phyloP scores from a whole-genome alignment of 2,888 invertebrate species.

The Torymus tubicola region DNA sequence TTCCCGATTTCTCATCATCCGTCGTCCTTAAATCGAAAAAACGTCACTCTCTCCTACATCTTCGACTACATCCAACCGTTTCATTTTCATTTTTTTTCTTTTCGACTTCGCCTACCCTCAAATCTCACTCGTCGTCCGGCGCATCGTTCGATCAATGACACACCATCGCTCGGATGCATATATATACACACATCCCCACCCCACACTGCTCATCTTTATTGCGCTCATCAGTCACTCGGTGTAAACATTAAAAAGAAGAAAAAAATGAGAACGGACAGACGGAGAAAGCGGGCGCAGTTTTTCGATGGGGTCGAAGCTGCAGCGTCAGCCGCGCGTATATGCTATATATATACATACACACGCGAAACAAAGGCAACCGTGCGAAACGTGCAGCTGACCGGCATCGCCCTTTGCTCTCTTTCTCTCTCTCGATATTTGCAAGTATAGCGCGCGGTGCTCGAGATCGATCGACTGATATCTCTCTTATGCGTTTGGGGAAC shows the following conservation, averaged over 20 bases:
- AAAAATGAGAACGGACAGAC: constrained; percentile 64
- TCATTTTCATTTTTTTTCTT: constrained; percentile 29
- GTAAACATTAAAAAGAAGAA: constrained; percentile 75
- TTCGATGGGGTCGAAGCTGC: constrained; percentile 73
- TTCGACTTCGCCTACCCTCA: constrained; percentile 9
- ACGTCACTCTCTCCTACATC: constrained; percentile 7
- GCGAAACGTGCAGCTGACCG: constrained; percentile 70
- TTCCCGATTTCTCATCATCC: constrained; percentile 53
- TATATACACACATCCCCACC: constrained; percentile 64
- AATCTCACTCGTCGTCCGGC: constrained; percentile 13
- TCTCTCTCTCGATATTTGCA: constrained; percentile 26
- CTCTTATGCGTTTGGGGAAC: constrained; percentile 19
- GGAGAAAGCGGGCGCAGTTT: constrained; percentile 49
- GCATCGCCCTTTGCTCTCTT: constrained; percentile 39
- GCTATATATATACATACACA: no score
- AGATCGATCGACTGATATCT: constrained; percentile 56
- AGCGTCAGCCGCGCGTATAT: constrained; percentile 69
- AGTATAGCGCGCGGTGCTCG: constrained; percentile 17
- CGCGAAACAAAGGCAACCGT: constrained; percentile 63
- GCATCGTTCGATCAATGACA: constrained; percentile 73
- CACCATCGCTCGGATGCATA: constrained; percentile 66
- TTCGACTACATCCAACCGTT: constrained; percentile 17
- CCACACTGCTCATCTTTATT: constrained; percentile 72
- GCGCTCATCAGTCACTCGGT: constrained; percentile 76
- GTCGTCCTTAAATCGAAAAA: constrained; percentile 47